A percentile compares a stretch with the other conserved stretches of the same genome.
Evolutionary conservation across 2,888 invertebrate species (phyloP).

Genomic region (Tryphoninae sp.): DNA sequence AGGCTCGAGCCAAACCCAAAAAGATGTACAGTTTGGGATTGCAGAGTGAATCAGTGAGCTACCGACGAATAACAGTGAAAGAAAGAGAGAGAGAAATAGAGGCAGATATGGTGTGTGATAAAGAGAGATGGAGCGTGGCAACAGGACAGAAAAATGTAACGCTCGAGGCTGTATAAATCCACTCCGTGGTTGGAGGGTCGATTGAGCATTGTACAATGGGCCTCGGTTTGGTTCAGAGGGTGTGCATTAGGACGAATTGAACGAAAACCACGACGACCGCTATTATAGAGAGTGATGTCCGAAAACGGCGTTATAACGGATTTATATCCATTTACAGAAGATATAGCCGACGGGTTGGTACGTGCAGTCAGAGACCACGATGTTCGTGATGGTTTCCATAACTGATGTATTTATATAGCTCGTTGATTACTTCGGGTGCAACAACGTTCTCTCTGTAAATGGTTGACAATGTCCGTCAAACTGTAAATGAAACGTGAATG

Average conservation of each 20-base stretch:
- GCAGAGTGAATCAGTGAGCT: slow-evolving; percentile 42
- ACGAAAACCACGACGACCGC: slow-evolving; percentile 47
- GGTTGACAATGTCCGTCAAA: background rate
- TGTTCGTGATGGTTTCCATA: background rate
- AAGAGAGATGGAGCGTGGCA: slow-evolving; percentile 48
- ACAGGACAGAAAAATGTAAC: slow-evolving; percentile 55
- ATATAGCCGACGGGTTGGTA: background rate
- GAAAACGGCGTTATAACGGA: slow-evolving; percentile 60
- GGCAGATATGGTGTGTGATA: slow-evolving; percentile 32
- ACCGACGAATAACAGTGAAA: background rate
- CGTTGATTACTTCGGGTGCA: background rate
- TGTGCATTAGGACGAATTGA: slow-evolving; percentile 53
- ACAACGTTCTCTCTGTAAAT: background rate
- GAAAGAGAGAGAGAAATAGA: slow-evolving; percentile 47
- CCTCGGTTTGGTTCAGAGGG: slow-evolving; percentile 49
- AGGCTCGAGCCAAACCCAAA: slow-evolving; percentile 5
- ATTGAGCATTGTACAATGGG: slow-evolving; percentile 53
- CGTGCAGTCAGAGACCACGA: background rate
- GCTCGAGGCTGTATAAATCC: slow-evolving; percentile 50
- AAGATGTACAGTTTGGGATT: slow-evolving; percentile 33
- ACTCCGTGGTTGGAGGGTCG: slow-evolving; percentile 48
- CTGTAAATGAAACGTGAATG: background rate
- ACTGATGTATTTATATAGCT: background rate
- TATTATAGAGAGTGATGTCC: slow-evolving; percentile 35
- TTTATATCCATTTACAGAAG: slow-evolving; percentile 40